Conservation (phyloP, 2,113 vertebrate genomes). For the Melanocharis versteri region DNA sequence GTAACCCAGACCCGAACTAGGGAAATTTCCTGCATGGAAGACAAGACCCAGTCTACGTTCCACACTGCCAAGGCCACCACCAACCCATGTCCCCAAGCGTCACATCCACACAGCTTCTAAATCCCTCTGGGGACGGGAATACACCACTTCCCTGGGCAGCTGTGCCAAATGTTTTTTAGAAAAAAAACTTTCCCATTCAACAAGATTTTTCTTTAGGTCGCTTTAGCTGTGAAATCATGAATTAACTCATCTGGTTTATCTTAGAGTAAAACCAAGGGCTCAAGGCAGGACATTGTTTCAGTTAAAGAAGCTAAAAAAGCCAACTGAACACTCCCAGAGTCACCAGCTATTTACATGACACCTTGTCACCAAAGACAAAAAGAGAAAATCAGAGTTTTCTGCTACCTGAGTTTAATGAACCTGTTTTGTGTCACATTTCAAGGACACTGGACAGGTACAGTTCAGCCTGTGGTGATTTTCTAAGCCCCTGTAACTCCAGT, state of each 20-base stretch:
- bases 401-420: background rate
- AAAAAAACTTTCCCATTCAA: background rate
- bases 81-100: background rate
- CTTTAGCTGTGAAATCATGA: background rate
- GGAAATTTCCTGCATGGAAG: background rate
- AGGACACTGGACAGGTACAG: background rate
- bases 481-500: background rate
- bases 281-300: background rate
- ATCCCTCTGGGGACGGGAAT: background rate
- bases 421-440: background rate
- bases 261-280: background rate
- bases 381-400: background rate
- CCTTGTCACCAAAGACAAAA: background rate
- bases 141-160: background rate
- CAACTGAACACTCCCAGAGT: background rate
- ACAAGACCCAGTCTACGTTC: background rate
- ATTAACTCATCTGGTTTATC: background rate
- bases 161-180: background rate
- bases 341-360: rapidly evolving
- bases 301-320: background rate
- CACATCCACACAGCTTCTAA: background rate
- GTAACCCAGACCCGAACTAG: background rate
- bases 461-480: background rate
- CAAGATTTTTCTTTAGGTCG: background rate
- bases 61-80: background rate